phyloP scores from a whole-genome alignment of 2,888 invertebrate genomes.

The Cheiracanthium punctorium region DNA sequence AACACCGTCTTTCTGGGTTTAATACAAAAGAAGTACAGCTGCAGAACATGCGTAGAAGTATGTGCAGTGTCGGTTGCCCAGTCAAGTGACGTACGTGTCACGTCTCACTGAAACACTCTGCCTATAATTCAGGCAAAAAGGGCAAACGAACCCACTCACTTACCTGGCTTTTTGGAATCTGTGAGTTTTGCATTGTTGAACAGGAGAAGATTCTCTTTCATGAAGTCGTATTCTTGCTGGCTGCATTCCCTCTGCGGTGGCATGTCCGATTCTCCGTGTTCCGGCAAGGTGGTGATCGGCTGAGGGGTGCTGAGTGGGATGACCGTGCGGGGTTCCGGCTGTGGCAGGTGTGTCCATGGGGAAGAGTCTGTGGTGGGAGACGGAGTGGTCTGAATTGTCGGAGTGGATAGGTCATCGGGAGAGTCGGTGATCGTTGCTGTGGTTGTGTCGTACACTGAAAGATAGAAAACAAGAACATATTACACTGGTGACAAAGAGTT shows the following conservation, averaged over 20 bases:
- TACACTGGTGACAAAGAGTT: too few relatives aligned
- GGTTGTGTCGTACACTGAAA: constrained; percentile 32
- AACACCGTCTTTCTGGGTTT: too few relatives aligned
- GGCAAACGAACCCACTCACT: too few relatives aligned
- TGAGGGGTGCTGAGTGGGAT: constrained; percentile 1
- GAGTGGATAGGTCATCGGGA: constrained; percentile 18
- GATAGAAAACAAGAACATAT: too few relatives aligned
- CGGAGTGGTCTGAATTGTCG: not conserved
- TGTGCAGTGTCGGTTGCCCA: too few relatives aligned
- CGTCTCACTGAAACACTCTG: too few relatives aligned
- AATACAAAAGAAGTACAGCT: too few relatives aligned
- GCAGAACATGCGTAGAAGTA: too few relatives aligned
- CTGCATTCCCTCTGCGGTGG: constrained; percentile 70
- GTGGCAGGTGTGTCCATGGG: constrained; percentile 45
- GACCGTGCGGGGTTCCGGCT: constrained; percentile 27
- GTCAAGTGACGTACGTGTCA: too few relatives aligned
- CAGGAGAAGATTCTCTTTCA: constrained; percentile 72
- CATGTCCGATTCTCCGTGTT: not conserved
- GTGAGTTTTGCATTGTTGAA: constrained; percentile 83
- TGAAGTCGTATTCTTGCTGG: constrained; percentile 72
- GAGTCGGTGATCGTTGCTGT: constrained; percentile 11
- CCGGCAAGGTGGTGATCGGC: constrained; percentile 22
- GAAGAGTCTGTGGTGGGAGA: constrained; percentile 10
- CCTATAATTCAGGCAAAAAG: too few relatives aligned
- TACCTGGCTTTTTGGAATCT: constrained; percentile 69